Percentiles rank a stretch among this genome's conserved stretches.
Conservation (phyloP, 2,113 vertebrate genomes). For the Phainopepla nitens region DNA sequence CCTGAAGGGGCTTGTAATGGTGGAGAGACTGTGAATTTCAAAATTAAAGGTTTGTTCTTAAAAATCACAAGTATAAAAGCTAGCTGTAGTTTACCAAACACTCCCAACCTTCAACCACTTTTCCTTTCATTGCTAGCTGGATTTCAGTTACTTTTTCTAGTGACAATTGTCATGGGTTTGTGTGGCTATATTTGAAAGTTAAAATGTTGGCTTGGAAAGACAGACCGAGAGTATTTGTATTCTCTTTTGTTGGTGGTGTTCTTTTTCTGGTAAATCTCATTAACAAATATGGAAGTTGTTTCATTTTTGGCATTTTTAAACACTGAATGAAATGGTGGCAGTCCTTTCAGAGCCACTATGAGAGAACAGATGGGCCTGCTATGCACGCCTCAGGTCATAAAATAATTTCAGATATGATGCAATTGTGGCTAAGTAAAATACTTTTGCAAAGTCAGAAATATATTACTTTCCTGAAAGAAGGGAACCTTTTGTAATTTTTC, state of each 20-base stretch:
- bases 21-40: conserved; percentile 82
- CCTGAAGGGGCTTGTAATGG: conserved; percentile 81
- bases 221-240: conserved; percentile 10
- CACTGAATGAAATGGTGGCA: conserved; percentile 50
- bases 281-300: conserved; percentile 62
- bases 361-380: conserved; percentile 71
- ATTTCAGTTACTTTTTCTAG: neutral
- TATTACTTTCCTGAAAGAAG: conserved; percentile 63
- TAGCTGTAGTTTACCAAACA: conserved; percentile 42
- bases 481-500: conserved; percentile 66
- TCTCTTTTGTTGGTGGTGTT: neutral
- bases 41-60: conserved; percentile 81
- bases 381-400: conserved; percentile 66
- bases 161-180: neutral
- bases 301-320: conserved; percentile 58
- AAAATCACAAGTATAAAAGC: conserved; percentile 63
- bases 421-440: conserved; percentile 67
- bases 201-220: conserved; percentile 16
- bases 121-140: conserved; percentile 8
- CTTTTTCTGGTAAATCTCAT: conserved; percentile 28
- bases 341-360: conserved; percentile 63
- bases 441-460: conserved; percentile 69
- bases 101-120: conserved; percentile 24
- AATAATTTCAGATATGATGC: conserved; percentile 73
- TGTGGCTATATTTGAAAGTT: conserved; percentile 11